These are phyloP conservation scores for Yponomeuta plumbellus DNA, from an alignment of 2,888 invertebrate species.

Conservation along the genomic window DNA sequence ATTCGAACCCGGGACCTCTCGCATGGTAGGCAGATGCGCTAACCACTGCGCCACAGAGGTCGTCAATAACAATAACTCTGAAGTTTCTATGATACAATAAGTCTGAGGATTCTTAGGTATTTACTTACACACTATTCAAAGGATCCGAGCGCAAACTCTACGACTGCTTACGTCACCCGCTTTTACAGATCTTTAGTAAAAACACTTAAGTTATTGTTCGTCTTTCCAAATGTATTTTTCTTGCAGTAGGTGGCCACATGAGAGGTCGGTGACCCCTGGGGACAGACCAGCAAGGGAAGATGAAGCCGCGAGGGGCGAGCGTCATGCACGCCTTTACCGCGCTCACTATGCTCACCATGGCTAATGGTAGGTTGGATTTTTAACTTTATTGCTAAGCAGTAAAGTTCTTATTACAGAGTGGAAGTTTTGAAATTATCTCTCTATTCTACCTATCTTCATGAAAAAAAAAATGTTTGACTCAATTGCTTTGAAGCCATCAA, in stretches of 20 bases:
- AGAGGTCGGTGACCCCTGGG: conserved; percentile 54
- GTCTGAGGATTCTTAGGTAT: too few relatives aligned
- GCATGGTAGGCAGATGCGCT: too few relatives aligned
- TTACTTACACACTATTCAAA: too few relatives aligned
- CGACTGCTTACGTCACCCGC: background rate
- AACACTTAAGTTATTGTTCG: background rate
- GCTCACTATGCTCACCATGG: conserved; percentile 88
- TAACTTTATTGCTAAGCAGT: background rate
- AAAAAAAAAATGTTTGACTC: too few relatives aligned
- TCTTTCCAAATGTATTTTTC: conserved; percentile 9
- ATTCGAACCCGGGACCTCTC: too few relatives aligned
- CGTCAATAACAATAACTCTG: too few relatives aligned
- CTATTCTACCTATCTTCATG: too few relatives aligned
- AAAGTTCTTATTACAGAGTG: too few relatives aligned
- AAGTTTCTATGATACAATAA: too few relatives aligned
- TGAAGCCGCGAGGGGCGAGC: conserved; percentile 73
- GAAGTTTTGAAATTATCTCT: too few relatives aligned
- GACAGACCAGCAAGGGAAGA: conserved; percentile 43
- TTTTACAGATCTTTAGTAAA: background rate
- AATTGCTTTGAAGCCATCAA: background rate
- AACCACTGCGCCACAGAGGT: too few relatives aligned
- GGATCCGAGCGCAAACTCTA: background rate
- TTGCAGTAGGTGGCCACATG: conserved; percentile 51
- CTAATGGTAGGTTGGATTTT: conserved; percentile 79
- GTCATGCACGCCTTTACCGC: conserved; percentile 92